Base-by-base conservation (phyloP, 2,888 invertebrate genomes). In the Acleris sparsana region DNA sequence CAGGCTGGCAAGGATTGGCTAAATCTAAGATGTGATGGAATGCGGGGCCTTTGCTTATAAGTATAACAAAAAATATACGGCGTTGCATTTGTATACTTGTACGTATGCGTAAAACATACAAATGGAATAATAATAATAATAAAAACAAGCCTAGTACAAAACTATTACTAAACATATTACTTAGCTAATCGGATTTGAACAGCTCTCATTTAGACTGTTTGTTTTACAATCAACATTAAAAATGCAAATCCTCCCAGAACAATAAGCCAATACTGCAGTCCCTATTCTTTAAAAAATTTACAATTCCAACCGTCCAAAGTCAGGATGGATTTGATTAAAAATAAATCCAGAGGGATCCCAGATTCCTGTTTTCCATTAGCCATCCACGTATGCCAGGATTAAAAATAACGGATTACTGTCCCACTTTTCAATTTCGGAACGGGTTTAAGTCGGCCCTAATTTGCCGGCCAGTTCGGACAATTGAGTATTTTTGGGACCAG, bases 281-380 rank as follows among this genome's bases (percentile, higher is more conserved):
- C 53, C 33, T 11, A 56, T 43, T 22, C 39, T 16, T 62, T 49
- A 22, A 53, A n/a, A 53, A 55, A 25, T 55, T 39, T 25, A 22
- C 39, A 25, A 20, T 62, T 53, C 4, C 48, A 55, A 53, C 39
- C 7, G 46, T 4, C 11, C 22, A 17, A 56, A 61, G 55, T 60
- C 65, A 46, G 56, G 43, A 22, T 64, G 69, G 71, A 63, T 72
- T 71, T 75, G 72, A 79, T 78, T 78, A 76, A 79, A 79, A 75
- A 76, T 74, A 76, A 78, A 79, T 74, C 77, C 82, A 71, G 61
- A 9, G 71, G 75, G 75, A 77, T 75, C 70, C 70, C 72, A 74
- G 75, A 76, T 75, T 71, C 70, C 72, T 73, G 75, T 78, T 76
- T 75, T 76, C 79, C 80, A 82, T 83, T 80, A 80, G 77, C 72